Percentiles rank a stretch among this genome's conserved stretches.
These are phyloP conservation scores for Carollia perspicillata DNA, from an alignment of 2,113 vertebrate species.

Conservation along the genomic window DNA sequence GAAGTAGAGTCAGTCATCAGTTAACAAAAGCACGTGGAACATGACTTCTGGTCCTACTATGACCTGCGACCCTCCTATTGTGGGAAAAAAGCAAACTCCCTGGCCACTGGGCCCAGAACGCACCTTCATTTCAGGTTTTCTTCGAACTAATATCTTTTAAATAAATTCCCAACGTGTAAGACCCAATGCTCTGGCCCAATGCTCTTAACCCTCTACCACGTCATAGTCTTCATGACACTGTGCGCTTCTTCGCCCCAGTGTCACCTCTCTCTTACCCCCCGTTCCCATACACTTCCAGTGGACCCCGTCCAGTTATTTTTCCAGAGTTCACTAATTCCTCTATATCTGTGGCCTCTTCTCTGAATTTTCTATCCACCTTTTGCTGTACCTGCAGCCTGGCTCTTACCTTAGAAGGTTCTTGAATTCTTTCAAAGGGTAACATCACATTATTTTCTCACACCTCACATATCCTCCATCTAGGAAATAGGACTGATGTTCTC, in stretches of 20 bases:
- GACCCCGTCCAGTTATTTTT: not conserved
- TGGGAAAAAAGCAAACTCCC: not conserved
- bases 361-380: not conserved
- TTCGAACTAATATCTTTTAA: not conserved
- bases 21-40: not conserved
- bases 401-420: not conserved
- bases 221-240: not conserved
- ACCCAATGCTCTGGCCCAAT: too few species aligned
- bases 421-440: not conserved
- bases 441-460: not conserved
- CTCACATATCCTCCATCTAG: not conserved
- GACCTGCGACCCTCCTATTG: not conserved
- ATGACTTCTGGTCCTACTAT: not conserved
- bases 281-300: not conserved
- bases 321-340: not conserved
- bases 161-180: not conserved
- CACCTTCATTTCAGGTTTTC: not conserved
- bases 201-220: not conserved
- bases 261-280: not conserved
- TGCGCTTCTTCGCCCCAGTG: not conserved
- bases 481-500: not conserved
- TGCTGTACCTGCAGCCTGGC: not conserved
- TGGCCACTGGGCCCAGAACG: not conserved
- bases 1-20: not conserved
- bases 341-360: not conserved